Percentiles rank a stretch among this genome's conserved stretches.
Conservation (phyloP, 2,888 invertebrate genomes). For the Thera obeliscata region DNA sequence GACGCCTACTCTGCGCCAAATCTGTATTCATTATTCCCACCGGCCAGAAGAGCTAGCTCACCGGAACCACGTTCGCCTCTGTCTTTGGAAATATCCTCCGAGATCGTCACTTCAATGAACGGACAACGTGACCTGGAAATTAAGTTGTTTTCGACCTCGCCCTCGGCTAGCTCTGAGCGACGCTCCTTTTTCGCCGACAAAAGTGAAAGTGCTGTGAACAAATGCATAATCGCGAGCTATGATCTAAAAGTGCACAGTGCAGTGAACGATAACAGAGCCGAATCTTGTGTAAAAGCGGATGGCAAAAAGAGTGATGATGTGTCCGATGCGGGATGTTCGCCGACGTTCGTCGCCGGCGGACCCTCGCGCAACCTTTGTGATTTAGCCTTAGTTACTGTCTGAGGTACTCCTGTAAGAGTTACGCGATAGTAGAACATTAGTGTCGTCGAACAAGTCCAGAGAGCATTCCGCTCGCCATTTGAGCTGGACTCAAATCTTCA, state of each 20-base stretch:
- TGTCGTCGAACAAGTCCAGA: constrained; percentile 65
- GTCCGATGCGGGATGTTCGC: constrained; percentile 68
- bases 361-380: constrained; percentile 79
- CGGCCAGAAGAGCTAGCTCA: constrained; percentile 69
- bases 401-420: constrained; percentile 71
- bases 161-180: constrained; percentile 76
- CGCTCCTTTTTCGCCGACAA: constrained; percentile 79
- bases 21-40: constrained; percentile 78
- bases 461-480: constrained; percentile 77
- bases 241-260: constrained; percentile 76
- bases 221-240: constrained; percentile 68
- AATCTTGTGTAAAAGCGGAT: constrained; percentile 65
- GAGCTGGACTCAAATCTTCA: constrained; percentile 83
- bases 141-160: constrained; percentile 88
- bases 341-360: constrained; percentile 63
- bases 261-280: constrained; percentile 70
- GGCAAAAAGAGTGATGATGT: constrained; percentile 71
- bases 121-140: constrained; percentile 92
- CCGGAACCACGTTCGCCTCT: constrained; percentile 76
- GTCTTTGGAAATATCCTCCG: constrained; percentile 88
- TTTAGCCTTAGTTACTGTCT: constrained; percentile 83
- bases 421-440: constrained; percentile 63
- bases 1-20: constrained; percentile 76
- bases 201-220: constrained; percentile 80
- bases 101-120: constrained; percentile 90